Base-by-base conservation (phyloP, 2,888 invertebrate species). In the Dasysyrphus tricinctus region DNA sequence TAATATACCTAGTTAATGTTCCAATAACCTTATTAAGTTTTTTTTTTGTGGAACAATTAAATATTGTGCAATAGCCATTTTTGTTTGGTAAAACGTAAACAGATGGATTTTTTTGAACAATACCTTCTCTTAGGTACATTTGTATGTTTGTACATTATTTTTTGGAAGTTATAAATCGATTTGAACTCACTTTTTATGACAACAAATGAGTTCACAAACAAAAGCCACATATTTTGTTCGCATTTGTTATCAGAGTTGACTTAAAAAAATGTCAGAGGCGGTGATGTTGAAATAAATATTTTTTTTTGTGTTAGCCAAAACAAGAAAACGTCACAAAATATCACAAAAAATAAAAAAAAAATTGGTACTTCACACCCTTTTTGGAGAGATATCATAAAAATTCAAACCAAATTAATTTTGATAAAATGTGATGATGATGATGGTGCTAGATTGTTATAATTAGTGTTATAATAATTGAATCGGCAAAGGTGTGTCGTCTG, bases 381-480 rank as follows among this genome's bases (percentile, higher is more conserved):
- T 37, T 32, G 3, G 32, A 34, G 39, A 39, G 19, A 24, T 54
- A 9, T 54, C 54, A 39, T 69, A 51, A 37, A 69, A 37, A 69
- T 11, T 16, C 39, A 34, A 34, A 65, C 8, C 47, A 24, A 65
- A 47, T 16, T n/a, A 24, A n/a, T 42, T 63, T 51, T 51, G 67
- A 51, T 69, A 69, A 69, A 69, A 69, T 54, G 5, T 5, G 24
- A 8, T 8, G 14, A 24, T 24, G 24, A 24, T 24, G 49, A 37
- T 59, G 19, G 7, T 61, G 7, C 14, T 24, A 39, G 61, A 61
- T 61, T 61, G 61, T 61, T 61, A 24, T 61, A 61, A 61, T 61
- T 61, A 61, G 39, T 51, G 49, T 37, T 51, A 67, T 54, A 54
- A 54, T 39, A 69, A 69, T 69, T 69, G 51, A 54, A 54, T 69